These are phyloP conservation scores for Aplysia californica DNA, from an alignment of 1,140 invertebrate species.

Conservation along the genomic window DNA sequence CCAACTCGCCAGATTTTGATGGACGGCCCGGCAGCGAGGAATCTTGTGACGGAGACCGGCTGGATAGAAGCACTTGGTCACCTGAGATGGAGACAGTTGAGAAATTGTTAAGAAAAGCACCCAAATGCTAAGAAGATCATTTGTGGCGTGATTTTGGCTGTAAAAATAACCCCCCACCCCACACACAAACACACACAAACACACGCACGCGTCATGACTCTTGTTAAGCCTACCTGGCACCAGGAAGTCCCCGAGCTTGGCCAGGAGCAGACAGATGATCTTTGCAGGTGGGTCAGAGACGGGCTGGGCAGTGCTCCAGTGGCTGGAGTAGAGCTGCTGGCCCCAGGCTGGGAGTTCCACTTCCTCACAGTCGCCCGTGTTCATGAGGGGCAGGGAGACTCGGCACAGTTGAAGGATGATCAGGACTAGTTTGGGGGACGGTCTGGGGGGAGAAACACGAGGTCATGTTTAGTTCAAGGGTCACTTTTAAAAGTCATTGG, in stretches of 20 bases:
- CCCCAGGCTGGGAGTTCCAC: slow-evolving; percentile 63
- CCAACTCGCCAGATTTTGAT: slow-evolving; percentile 37
- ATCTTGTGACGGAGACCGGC: slow-evolving; percentile 50
- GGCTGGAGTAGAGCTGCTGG: slow-evolving; percentile 44
- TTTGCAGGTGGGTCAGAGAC: slow-evolving; percentile 56
- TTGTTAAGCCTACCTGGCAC: slow-evolving; percentile 64
- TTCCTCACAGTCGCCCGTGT: slow-evolving; percentile 58
- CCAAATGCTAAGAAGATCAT: no score
- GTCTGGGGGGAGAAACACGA: slow-evolving; percentile 43
- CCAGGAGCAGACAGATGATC: slow-evolving; percentile 64
- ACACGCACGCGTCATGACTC: no score
- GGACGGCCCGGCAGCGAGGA: slow-evolving; percentile 22
- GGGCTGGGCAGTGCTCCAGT: slow-evolving; percentile 51
- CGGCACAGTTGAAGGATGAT: slow-evolving; percentile 67
- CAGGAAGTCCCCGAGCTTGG: slow-evolving; percentile 67
- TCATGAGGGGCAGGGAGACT: slow-evolving; percentile 66
- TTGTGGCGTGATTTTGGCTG: no score
- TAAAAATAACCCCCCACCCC: no score
- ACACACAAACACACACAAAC: no score
- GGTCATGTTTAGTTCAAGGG: not conserved
- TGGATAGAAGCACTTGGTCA: slow-evolving; percentile 55
- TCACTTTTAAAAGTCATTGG: no score
- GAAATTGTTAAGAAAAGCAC: no score
- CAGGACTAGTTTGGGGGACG: slow-evolving; percentile 66
- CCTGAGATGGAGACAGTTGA: slow-evolving; percentile 37